These are phyloP conservation scores for Psophia crepitans DNA, from an alignment of 2,113 vertebrate species.

Conservation along the genomic window DNA sequence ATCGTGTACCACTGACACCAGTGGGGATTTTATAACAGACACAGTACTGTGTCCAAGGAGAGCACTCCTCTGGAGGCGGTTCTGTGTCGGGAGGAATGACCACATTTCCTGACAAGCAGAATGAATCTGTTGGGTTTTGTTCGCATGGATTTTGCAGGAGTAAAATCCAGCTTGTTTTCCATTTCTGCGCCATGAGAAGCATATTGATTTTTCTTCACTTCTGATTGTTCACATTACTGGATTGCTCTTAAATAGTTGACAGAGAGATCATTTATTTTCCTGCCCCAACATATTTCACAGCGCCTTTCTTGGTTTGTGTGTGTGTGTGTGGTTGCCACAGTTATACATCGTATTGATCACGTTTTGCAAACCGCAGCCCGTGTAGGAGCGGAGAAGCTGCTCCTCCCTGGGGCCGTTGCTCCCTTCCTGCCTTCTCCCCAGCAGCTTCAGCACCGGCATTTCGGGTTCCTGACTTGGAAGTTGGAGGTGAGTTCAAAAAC, in stretches of 20 bases:
- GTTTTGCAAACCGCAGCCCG: neutral
- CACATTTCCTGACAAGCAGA: neutral
- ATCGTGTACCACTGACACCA: neutral
- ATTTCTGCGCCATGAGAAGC: slow-evolving; percentile 52
- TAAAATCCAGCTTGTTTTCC: slow-evolving; percentile 68
- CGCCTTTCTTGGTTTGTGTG: neutral
- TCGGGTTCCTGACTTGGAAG: neutral
- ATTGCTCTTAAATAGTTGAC: slow-evolving; percentile 71
- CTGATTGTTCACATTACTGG: slow-evolving; percentile 68
- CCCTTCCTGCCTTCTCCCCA: neutral
- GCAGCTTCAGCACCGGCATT: neutral
- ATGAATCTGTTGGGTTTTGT: slow-evolving; percentile 24
- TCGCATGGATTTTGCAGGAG: slow-evolving; percentile 21
- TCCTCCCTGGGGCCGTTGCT: neutral
- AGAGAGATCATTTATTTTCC: slow-evolving; percentile 62
- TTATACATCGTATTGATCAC: neutral
- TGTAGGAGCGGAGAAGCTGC: neutral
- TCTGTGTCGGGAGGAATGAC: neutral
- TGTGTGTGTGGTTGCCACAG: neutral
- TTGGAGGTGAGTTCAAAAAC: neutral
- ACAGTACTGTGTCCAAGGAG: neutral
- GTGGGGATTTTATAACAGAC: neutral
- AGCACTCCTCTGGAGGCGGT: neutral
- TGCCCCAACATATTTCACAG: slow-evolving; percentile 8
- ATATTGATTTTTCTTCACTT: slow-evolving; percentile 72